Evolutionary conservation across 2,113 vertebrate species (phyloP).

Genomic region (Rhea americana): DNA sequence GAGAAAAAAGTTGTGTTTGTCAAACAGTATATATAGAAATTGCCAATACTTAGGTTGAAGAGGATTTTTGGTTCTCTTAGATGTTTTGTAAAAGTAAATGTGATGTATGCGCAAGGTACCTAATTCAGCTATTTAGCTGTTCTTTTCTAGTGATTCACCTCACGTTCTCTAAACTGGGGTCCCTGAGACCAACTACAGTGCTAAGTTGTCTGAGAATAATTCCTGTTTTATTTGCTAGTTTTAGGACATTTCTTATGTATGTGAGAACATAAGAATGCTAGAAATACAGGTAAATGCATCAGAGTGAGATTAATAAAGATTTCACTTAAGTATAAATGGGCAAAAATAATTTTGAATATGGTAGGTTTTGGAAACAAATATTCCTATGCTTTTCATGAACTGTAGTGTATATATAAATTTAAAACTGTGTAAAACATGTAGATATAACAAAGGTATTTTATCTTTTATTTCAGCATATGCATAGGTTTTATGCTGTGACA

Average conservation of each 20-base stretch:
- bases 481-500: neutral
- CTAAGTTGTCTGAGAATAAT: fast-evolving
- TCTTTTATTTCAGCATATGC: neutral
- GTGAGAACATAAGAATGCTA: neutral
- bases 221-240: neutral
- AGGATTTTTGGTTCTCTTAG: neutral
- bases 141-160: neutral
- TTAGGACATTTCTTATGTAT: neutral
- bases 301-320: neutral
- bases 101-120: neutral
- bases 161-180: neutral
- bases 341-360: neutral
- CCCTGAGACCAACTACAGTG: neutral
- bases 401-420: neutral
- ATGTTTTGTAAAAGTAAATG: neutral
- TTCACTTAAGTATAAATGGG: neutral
- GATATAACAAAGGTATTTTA: neutral
- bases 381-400: neutral
- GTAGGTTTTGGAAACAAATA: neutral
- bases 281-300: neutral
- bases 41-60: neutral
- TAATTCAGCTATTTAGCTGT: neutral
- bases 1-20: neutral
- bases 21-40: neutral
- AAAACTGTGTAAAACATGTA: fast-evolving